phyloP scores from a whole-genome alignment of 1,140 invertebrate genomes.

The Telenomus remus region DNA sequence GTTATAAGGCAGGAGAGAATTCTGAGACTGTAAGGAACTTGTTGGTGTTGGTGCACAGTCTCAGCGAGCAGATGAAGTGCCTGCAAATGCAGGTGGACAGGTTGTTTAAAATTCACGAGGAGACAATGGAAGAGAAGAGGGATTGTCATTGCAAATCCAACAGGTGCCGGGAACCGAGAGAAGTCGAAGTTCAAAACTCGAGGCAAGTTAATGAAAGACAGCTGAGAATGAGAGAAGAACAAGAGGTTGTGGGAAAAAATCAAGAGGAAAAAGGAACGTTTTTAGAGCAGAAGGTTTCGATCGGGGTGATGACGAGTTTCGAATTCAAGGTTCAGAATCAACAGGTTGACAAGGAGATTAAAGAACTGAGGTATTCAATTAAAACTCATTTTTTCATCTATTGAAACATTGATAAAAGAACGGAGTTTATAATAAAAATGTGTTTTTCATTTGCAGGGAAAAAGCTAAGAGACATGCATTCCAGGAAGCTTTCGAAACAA shows the following conservation, averaged over 20 bases:
- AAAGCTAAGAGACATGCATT: slow-evolving; percentile 59
- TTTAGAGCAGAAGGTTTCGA: slow-evolving; percentile 79
- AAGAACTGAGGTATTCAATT: slow-evolving; percentile 47
- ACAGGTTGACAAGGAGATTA: slow-evolving; percentile 64
- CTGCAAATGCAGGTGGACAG: slow-evolving; percentile 67
- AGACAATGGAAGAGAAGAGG: slow-evolving; percentile 57
- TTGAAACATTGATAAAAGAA: too few species aligned
- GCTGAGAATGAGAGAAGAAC: not conserved
- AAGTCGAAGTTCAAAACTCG: too few species aligned
- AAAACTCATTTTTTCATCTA: too few species aligned
- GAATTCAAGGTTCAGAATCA: slow-evolving; percentile 78
- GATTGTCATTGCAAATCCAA: slow-evolving; percentile 24
- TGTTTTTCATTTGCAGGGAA: slow-evolving; percentile 60
- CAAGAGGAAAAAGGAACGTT: slow-evolving; percentile 58
- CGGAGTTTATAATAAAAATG: slow-evolving; percentile 5
- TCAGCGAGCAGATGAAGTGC: slow-evolving; percentile 69
- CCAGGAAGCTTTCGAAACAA: slow-evolving; percentile 41
- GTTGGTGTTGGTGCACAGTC: slow-evolving; percentile 65
- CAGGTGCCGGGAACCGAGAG: too few species aligned
- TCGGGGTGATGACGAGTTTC: slow-evolving; percentile 83
- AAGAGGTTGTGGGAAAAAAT: slow-evolving; percentile 5
- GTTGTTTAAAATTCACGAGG: slow-evolving; percentile 66
- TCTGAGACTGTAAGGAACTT: slow-evolving; percentile 67
- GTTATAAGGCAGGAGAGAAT: slow-evolving; percentile 33
- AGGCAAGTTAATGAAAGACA: slow-evolving; percentile 4